Percentiles rank a stretch among this genome's conserved stretches.
phyloP scores from a whole-genome alignment of 2,797 vertebrate species.

The Pangasius krempfi region DNA sequence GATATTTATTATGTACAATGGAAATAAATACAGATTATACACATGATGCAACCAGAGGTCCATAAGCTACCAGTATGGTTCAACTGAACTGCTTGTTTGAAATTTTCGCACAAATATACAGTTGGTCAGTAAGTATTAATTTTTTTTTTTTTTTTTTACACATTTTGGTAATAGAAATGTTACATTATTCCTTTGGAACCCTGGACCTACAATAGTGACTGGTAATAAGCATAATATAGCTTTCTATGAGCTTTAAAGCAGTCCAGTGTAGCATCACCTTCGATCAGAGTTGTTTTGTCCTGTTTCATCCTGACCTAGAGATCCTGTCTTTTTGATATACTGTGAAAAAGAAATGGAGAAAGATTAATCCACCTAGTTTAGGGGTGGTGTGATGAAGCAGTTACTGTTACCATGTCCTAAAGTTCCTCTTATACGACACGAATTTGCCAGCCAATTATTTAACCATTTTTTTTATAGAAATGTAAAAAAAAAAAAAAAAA shows the following conservation, averaged over 20 bases:
- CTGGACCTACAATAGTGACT: too few relatives aligned
- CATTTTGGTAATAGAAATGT: neutral
- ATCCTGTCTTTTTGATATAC: slow-evolving; percentile 46
- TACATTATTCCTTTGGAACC: neutral
- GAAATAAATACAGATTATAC: neutral
- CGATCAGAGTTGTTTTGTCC: neutral
- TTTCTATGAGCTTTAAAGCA: neutral
- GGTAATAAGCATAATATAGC: neutral
- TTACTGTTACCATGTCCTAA: neutral
- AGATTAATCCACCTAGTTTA: neutral
- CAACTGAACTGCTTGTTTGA: neutral
- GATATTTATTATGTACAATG: neutral
- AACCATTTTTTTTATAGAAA: neutral
- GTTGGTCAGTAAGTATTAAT: neutral
- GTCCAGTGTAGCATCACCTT: neutral
- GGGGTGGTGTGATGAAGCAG: neutral
- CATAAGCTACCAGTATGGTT: neutral
- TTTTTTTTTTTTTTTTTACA: neutral
- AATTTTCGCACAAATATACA: too few relatives aligned
- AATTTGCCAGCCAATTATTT: neutral
- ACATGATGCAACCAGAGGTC: neutral
- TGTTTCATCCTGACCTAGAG: neutral
- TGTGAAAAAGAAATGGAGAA: neutral
- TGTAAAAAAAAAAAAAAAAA: neutral
- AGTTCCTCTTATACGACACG: neutral